Evolutionary conservation across 1,140 invertebrate species (phyloP).

Genomic region (Pachypsylla venusta): DNA sequence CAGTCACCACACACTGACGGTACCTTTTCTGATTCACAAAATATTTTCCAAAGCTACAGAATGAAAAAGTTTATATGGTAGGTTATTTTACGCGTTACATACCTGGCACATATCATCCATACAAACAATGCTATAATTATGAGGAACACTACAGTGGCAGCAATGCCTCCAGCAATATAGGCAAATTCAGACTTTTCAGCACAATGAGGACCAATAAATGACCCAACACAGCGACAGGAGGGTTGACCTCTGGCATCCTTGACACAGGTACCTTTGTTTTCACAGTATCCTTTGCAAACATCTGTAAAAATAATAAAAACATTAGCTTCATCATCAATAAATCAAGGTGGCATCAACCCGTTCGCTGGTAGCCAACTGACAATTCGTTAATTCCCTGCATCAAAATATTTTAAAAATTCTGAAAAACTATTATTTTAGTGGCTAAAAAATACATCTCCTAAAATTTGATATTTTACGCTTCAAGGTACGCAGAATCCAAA

Average conservation of each 20-base stretch:
- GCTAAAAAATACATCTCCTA: too few species aligned
- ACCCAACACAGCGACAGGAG: constrained; percentile 73
- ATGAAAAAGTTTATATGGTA: too few species aligned
- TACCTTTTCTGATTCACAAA: too few species aligned
- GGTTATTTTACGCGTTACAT: too few species aligned
- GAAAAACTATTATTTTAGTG: neutral
- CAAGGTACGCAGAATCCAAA: too few species aligned
- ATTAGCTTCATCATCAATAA: constrained; percentile 9
- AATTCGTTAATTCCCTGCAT: too few species aligned
- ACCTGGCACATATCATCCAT: constrained; percentile 94
- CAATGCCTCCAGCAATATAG: constrained; percentile 84
- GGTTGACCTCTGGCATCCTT: constrained; percentile 71
- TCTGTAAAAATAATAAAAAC: constrained; percentile 38
- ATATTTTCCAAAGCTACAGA: too few species aligned
- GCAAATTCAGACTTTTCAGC: constrained; percentile 85
- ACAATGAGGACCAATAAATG: constrained; percentile 81
- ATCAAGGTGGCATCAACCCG: too few species aligned
- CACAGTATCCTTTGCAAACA: constrained; percentile 72
- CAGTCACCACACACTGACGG: too few species aligned
- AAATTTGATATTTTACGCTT: too few species aligned
- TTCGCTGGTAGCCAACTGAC: too few species aligned
- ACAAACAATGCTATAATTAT: constrained; percentile 83
- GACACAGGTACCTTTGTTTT: constrained; percentile 81
- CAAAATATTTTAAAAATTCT: too few species aligned
- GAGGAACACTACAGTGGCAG: constrained; percentile 76